Conservation (phyloP, 2,888 invertebrate species). For the Platycnemis pennipes region DNA sequence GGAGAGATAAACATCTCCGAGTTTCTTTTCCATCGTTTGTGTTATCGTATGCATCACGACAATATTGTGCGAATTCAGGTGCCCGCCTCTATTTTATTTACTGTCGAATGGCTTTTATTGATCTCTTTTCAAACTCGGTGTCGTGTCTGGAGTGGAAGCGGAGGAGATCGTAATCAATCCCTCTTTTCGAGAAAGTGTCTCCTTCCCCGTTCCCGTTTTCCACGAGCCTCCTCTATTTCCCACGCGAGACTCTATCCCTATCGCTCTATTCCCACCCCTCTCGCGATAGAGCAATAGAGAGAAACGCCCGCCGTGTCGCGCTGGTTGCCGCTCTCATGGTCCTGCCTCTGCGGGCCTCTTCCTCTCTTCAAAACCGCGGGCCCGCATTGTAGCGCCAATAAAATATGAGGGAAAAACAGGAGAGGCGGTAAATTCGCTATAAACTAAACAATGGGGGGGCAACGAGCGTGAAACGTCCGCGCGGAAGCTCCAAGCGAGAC, state of each 20-base stretch:
- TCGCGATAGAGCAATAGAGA: neutral
- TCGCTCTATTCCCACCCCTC: neutral
- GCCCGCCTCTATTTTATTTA: neutral
- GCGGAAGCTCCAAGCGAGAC: constrained; percentile 33
- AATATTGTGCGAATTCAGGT: neutral
- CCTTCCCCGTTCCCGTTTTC: neutral
- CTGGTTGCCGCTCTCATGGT: neutral
- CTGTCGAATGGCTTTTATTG: neutral
- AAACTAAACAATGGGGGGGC: constrained; percentile 64
- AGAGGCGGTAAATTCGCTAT: constrained; percentile 65
- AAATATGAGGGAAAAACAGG: constrained; percentile 67
- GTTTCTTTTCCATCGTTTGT: neutral
- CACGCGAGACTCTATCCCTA: neutral
- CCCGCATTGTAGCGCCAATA: constrained; percentile 56
- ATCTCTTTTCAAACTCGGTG: neutral
- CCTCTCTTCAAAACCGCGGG: constrained; percentile 45
- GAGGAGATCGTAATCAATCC: neutral
- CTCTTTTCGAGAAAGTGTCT: neutral
- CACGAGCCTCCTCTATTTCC: neutral
- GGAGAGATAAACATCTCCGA: neutral
- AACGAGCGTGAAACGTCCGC: constrained; percentile 58
- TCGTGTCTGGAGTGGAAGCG: neutral
- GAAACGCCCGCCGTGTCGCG: neutral
- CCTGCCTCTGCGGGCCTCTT: constrained; percentile 11
- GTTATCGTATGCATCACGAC: neutral